Conservation (phyloP, 2,113 vertebrate genomes). For the Caracal caracal region DNA sequence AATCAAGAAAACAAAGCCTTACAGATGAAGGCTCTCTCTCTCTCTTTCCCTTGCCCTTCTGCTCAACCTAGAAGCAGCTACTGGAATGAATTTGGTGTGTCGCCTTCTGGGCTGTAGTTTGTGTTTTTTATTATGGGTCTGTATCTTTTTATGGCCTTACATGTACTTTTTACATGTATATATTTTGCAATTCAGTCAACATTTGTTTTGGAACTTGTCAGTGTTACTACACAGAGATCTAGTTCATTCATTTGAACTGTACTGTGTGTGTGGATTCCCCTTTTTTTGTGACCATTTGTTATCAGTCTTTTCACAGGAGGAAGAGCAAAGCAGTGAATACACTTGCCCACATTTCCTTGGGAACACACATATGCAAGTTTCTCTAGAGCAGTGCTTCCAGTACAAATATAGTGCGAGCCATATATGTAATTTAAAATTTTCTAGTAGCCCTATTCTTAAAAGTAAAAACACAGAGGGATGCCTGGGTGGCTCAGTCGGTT, state of each 20-base stretch:
- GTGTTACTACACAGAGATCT: neutral
- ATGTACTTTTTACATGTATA: neutral
- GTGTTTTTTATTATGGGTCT: neutral
- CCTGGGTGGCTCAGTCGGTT: neutral
- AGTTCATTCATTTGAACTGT: neutral
- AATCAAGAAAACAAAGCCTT: neutral
- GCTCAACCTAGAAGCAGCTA: neutral
- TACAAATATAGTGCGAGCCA: neutral
- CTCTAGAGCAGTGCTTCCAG: neutral
- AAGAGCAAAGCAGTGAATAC: neutral
- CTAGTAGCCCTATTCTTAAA: neutral
- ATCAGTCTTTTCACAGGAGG: neutral
- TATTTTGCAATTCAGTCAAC: neutral
- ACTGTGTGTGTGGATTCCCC: neutral
- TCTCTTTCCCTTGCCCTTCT: neutral
- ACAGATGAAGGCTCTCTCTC: neutral
- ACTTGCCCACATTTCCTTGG: neutral
- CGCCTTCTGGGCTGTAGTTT: neutral
- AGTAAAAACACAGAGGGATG: neutral
- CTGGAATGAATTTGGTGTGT: neutral
- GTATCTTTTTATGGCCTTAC: neutral
- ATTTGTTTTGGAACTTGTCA: neutral
- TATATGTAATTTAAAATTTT: neutral
- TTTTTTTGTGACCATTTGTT: neutral
- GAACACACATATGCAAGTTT: neutral